These are phyloP conservation scores for Acanthisitta chloris DNA, from an alignment of 2,113 vertebrate genomes.

Conservation along the genomic window DNA sequence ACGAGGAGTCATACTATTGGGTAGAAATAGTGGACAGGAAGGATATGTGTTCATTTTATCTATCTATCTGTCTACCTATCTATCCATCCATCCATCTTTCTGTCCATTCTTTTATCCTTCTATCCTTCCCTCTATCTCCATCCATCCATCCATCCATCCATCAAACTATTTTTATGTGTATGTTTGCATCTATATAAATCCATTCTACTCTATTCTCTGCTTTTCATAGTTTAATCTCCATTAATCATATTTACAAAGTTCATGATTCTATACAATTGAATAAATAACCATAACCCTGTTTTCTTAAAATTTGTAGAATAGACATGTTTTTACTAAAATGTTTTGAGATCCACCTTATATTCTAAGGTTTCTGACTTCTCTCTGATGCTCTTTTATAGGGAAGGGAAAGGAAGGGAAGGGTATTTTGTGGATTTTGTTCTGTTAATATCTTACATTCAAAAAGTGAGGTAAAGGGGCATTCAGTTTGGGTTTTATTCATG, in stretches of 20 bases:
- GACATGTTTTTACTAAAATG: background rate
- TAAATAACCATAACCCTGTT: background rate
- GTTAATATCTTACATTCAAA: background rate
- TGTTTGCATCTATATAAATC: background rate
- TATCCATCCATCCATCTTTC: background rate
- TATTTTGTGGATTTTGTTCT: background rate
- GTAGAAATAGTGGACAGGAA: background rate
- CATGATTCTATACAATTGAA: background rate
- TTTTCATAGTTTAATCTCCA: background rate
- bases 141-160: background rate
- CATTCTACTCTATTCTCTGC: background rate
- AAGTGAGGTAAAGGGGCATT: background rate
- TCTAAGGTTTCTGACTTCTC: background rate
- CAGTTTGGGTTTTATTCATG: background rate
- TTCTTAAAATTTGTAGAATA: background rate
- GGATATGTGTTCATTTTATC: background rate
- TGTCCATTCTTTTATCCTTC: background rate
- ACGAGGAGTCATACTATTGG: fast-evolving
- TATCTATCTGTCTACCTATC: background rate
- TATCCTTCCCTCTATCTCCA: background rate
- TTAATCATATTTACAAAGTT: background rate
- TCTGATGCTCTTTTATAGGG: too few relatives aligned
- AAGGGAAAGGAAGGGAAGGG: background rate
- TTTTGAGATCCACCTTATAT: background rate
- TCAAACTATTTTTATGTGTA: too few relatives aligned